These are phyloP conservation scores for Zaprionus lineosus DNA, from an alignment of 2,888 invertebrate species.

Conservation along the genomic window DNA sequence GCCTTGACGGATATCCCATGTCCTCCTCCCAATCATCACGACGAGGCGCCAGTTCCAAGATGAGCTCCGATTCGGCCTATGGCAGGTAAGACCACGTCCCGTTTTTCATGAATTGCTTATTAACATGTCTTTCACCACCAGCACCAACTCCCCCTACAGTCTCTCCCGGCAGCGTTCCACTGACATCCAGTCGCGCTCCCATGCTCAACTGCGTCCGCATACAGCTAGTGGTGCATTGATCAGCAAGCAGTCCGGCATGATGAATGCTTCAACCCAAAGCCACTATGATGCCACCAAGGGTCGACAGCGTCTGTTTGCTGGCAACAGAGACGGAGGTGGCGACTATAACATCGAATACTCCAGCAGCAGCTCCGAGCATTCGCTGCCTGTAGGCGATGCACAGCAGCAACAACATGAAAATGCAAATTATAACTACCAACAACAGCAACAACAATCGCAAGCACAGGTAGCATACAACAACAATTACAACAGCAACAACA, in stretches of 20 bases:
- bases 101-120: conserved; percentile 64
- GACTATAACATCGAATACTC: conserved; percentile 79
- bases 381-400: conserved; percentile 81
- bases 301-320: conserved; percentile 79
- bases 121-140: conserved; percentile 5
- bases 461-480: conserved; percentile 38
- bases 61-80: conserved; percentile 89
- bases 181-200: conserved; percentile 62
- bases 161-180: conserved; percentile 85
- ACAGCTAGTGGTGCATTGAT: conserved; percentile 46
- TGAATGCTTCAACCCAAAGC: conserved; percentile 58
- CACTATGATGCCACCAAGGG: conserved; percentile 60
- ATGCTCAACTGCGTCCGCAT: conserved; percentile 49
- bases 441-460: conserved; percentile 46
- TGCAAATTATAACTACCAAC: conserved; percentile 48
- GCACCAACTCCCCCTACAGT: conserved; percentile 81
- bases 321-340: conserved; percentile 76
- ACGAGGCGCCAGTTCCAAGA: conserved; percentile 79
- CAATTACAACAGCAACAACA: conserved; percentile 36
- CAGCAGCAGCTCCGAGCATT: conserved; percentile 86
- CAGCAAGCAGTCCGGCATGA: conserved; percentile 42
- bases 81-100: conserved; percentile 95
- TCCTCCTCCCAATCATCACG: conserved; percentile 71
- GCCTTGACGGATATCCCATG: conserved; percentile 80
- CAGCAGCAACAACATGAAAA: conserved; percentile 33